These are phyloP conservation scores for Arge pagana DNA, from an alignment of 2,888 invertebrate species.

Conservation along the genomic window DNA sequence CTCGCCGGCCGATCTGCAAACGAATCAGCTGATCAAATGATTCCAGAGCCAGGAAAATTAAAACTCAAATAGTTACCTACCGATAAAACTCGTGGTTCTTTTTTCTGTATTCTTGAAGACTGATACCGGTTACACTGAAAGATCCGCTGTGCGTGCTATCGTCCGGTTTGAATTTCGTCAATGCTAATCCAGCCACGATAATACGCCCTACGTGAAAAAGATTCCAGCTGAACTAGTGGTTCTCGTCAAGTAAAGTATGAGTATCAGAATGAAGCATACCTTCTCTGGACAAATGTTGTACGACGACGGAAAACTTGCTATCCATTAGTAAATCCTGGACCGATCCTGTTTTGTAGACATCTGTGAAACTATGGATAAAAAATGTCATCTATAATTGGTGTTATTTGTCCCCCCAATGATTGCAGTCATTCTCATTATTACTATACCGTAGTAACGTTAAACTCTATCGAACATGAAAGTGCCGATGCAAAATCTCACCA, in stretches of 20 bases:
- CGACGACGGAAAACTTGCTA: slow-evolving; percentile 47
- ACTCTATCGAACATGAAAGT: no score
- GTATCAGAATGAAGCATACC: slow-evolving; percentile 35
- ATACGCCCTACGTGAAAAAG: slow-evolving; percentile 40
- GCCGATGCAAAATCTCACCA: slow-evolving; percentile 60
- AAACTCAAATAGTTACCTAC: slow-evolving; percentile 41
- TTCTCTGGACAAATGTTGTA: slow-evolving; percentile 50
- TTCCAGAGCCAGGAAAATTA: not conserved
- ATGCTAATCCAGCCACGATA: slow-evolving; percentile 57
- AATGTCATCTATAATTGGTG: no score
- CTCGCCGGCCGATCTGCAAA: slow-evolving; percentile 61
- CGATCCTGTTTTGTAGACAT: slow-evolving; percentile 44
- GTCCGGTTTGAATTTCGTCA: slow-evolving; percentile 48
- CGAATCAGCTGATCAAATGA: not conserved
- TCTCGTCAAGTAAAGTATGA: slow-evolving; percentile 9
- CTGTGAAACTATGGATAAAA: slow-evolving; percentile 45
- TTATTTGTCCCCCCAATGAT: no score
- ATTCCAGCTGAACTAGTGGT: slow-evolving; percentile 26
- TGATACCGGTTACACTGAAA: slow-evolving; percentile 61
- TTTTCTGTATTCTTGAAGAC: slow-evolving; percentile 59
- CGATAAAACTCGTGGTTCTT: slow-evolving; percentile 63
- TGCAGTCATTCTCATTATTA: not conserved
- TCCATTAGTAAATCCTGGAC: slow-evolving; percentile 44
- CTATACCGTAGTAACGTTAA: not conserved
- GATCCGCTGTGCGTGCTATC: slow-evolving; percentile 55